phyloP scores from a whole-genome alignment of 2,113 vertebrate genomes.

The Caranx melampygus region DNA sequence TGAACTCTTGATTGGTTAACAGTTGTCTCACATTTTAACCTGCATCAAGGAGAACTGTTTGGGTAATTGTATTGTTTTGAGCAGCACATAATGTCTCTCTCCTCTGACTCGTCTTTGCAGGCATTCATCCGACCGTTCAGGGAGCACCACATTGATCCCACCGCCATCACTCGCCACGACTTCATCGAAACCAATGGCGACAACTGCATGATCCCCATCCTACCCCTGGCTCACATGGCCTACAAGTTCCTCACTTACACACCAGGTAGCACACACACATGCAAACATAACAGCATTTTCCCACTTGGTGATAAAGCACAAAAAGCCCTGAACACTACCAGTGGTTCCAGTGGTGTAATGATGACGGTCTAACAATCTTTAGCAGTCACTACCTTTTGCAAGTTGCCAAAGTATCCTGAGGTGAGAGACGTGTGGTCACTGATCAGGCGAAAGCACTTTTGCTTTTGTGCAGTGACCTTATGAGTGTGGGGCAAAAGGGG shows the following conservation, averaged over 20 bases:
- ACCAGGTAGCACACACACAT: slow-evolving; percentile 74
- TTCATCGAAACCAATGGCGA: slow-evolving; percentile 87
- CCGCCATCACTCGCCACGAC: slow-evolving; percentile 86
- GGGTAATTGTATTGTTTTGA: neutral
- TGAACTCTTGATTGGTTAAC: neutral
- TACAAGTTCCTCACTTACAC: slow-evolving; percentile 81
- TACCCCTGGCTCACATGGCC: slow-evolving; percentile 83
- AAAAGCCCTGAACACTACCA: neutral
- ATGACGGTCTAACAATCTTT: neutral
- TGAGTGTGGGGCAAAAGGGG: slow-evolving; percentile 42
- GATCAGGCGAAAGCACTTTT: neutral
- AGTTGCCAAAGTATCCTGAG: neutral
- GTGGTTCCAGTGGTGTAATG: neutral
- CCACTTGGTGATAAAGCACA: neutral
- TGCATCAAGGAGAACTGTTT: neutral
- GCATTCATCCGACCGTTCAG: slow-evolving; percentile 85
- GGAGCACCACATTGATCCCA: slow-evolving; percentile 86
- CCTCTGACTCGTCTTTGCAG: slow-evolving; percentile 57
- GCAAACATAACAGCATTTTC: too few species aligned
- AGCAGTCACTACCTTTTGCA: slow-evolving; percentile 21
- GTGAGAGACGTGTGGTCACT: slow-evolving; percentile 16
- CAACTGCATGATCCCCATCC: slow-evolving; percentile 86
- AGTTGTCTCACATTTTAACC: neutral
- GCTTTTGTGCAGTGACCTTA: slow-evolving; percentile 50
- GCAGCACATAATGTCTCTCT: neutral